Evolutionary conservation across 2,888 invertebrate genomes (phyloP).

Genomic region (Prosapia bicincta): DNA sequence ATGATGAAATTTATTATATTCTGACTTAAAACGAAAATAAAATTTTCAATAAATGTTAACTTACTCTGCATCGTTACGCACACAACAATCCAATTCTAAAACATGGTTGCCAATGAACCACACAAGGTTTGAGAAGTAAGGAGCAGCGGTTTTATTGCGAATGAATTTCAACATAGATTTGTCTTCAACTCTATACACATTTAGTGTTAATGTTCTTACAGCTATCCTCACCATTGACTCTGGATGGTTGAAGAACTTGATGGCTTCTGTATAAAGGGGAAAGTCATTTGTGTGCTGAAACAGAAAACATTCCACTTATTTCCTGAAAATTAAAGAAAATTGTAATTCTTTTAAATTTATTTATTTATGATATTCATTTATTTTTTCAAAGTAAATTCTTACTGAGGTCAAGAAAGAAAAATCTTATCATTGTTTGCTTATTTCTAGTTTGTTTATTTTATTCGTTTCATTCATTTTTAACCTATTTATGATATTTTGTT

Average conservation of each 20-base stretch:
- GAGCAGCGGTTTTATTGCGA: constrained; percentile 92
- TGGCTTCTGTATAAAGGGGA: constrained; percentile 97
- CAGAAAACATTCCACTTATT: too few species aligned
- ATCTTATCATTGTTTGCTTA: too few species aligned
- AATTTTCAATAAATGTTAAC: constrained; percentile 47
- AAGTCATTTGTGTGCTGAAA: constrained; percentile 95
- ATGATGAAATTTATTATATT: too few species aligned
- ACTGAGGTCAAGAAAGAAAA: too few species aligned
- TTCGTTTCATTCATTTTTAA: too few species aligned
- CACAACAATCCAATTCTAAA: constrained; percentile 90
- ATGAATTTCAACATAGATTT: constrained; percentile 94
- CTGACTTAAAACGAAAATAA: too few species aligned
- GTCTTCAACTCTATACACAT: constrained; percentile 94
- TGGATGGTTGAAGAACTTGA: constrained; percentile 98
- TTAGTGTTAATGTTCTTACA: constrained; percentile 93
- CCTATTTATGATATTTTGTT: too few species aligned
- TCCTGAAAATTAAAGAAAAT: too few species aligned
- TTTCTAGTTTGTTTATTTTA: too few species aligned
- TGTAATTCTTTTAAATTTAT: too few species aligned
- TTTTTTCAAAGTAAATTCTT: too few species aligned
- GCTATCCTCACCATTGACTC: constrained; percentile 99
- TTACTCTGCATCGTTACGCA: constrained; percentile 94
- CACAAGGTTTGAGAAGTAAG: constrained; percentile 97
- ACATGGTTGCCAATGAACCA: constrained; percentile 99
- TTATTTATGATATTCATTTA: too few species aligned